Evolutionary conservation across 2,797 vertebrate species (phyloP), one percentile per base, ranked within the genome.

Genomic region (Betta splendens): DNA sequence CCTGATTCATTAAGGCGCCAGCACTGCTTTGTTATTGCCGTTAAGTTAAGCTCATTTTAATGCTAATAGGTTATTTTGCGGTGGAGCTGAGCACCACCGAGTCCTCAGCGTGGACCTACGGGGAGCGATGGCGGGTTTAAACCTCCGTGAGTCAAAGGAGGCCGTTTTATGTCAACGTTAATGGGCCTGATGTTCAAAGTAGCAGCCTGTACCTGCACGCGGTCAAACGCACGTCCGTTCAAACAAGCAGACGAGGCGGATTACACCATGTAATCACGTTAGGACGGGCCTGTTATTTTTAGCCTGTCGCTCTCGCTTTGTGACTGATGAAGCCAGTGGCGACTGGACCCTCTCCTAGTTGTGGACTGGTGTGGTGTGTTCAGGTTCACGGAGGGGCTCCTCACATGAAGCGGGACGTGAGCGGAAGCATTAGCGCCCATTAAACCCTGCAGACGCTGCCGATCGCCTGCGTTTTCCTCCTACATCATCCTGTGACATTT

Each of bases 131-230:
- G 17, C 28, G 43, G 43, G 17, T 17, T 11, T 22, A 25, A 43
- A 25, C 15, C 47, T 37, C 31, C 39, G 26, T 20, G 33, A 43
- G 23, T 31, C 20, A 39, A 22, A 18, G 17, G 12, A 45, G 44
- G 46, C 54, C 10, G 28, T 7, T 50, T 68, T 28, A 59, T 46
- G 39, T 49, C 35, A 25, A 53, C 22, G 15, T 32, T 64, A 56
- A 65, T 39, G 62, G 43, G 47, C 40, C 50, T 75, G 66, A 65
- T 61, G 61, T 61, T 72, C 54, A 64, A 58, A 62, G 29, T 20
- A 21, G 9, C 9, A 31, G 56, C 50, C 46, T 46, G 38, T 49
- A n/a, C n/a, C 39, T 17, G 51, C 36, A 40, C 22, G 53, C 16
- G 35, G 23, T 60, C 57, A 26, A 33, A 47, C 33, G 26, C 50